A percentile compares a stretch with the other conserved stretches of the same genome.
These are phyloP conservation scores for Sycophaga agraensis DNA, from an alignment of 1,140 invertebrate genomes.

Conservation along the genomic window DNA sequence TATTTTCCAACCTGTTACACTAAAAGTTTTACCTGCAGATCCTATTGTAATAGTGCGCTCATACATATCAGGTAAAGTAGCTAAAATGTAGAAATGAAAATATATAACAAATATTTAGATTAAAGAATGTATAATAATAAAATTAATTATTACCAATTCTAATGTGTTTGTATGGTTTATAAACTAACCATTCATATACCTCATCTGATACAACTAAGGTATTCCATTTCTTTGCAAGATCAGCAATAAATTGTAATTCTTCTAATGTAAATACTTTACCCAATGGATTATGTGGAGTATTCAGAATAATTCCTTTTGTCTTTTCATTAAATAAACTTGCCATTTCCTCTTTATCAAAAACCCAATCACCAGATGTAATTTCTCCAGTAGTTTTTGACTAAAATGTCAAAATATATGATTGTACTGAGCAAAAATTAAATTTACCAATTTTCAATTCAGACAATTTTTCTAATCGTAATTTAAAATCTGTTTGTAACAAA, in stretches of 20 bases:
- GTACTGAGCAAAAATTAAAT: neutral
- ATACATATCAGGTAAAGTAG: constrained; percentile 96
- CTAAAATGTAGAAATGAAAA: too few species aligned
- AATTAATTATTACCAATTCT: constrained; percentile 70
- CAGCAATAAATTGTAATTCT: constrained; percentile 78
- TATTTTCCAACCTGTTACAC: constrained; percentile 95
- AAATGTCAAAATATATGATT: constrained; percentile 25
- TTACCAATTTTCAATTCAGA: neutral
- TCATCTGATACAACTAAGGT: constrained; percentile 92
- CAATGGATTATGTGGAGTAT: constrained; percentile 95
- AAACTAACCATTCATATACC: constrained; percentile 98
- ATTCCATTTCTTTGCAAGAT: constrained; percentile 91
- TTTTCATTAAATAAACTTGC: constrained; percentile 80
- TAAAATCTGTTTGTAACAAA: too few species aligned
- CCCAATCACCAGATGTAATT: constrained; percentile 82
- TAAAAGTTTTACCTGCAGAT: constrained; percentile 97
- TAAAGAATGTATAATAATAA: neutral
- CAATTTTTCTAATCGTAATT: too few species aligned
- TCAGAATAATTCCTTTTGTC: constrained; percentile 94
- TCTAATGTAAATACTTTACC: constrained; percentile 83
- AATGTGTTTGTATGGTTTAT: constrained; percentile 82
- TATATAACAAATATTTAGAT: neutral
- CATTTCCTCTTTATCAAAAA: constrained; percentile 82
- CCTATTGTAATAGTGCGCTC: constrained; percentile 96
- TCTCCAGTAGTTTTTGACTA: constrained; percentile 51